Base-by-base conservation (phyloP, 2,888 invertebrate species). In the Subacronicta megacephala region DNA sequence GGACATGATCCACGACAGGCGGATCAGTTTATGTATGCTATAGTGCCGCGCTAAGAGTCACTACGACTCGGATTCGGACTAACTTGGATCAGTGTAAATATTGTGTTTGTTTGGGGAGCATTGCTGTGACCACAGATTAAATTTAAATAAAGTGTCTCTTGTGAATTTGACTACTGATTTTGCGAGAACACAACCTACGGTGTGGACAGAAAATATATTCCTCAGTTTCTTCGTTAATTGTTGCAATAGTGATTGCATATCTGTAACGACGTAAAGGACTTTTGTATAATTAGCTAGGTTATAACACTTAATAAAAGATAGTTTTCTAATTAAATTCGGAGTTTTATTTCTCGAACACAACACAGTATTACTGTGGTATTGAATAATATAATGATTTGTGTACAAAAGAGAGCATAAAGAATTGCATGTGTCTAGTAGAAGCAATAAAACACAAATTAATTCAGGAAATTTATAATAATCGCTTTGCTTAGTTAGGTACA, bases 11-110 rank as follows among this genome's bases (percentile, higher is more conserved):
- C 85, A 89, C 70, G 94, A 94, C 49, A 75, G 94, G 12, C 72
- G 90, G 10, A 88, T 94, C 55, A 85, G 66, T 54, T 82, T 94
- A 23, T 83, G 76, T 55, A 90, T 95, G 33, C 92, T 92, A 56
- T 93, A 92, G 80, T 87, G 62, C 13, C 12, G 3, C 12, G 20
- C 36, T 1, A 4, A 46, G 52, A 45, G 62, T 38, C 52, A 13
- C n/a, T 31, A 37, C 0, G 18, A 26, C 36, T 55, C 67, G 17
- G 56, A 59, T 2, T 54, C 59, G 4, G 67, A 60, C 41, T 60
- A 56, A 15, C 42, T 37, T 33, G 4, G 35, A 51, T 44, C 16
- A 35, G 33, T 72, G 69, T 72, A 61, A 56, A 72, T 65, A 72
- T 47, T 35, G 7, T 31, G n/a, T 31, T 26, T 26, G n/a, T 31